phyloP scores from a whole-genome alignment of 2,113 vertebrate species.

The Phyllostomus discolor region DNA sequence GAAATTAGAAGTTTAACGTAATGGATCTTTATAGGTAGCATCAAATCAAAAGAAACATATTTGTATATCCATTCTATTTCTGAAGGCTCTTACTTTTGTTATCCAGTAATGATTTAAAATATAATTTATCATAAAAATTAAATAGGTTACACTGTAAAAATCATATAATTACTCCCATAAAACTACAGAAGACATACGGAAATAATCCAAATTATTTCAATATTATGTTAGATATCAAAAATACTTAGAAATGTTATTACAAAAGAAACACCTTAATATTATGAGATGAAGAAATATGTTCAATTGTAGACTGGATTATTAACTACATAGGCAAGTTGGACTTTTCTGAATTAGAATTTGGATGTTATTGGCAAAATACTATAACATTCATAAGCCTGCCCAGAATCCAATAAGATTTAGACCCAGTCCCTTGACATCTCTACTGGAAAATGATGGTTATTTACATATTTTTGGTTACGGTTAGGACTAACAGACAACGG shows the following conservation, averaged over 20 bases:
- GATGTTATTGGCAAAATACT: neutral
- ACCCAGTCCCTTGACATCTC: rapidly evolving
- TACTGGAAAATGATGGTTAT: neutral
- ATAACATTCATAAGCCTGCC: neutral
- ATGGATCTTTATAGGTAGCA: neutral
- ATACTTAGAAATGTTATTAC: neutral
- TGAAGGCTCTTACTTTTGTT: conserved; percentile 31
- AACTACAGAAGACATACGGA: no score
- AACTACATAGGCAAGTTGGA: neutral
- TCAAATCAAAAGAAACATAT: neutral
- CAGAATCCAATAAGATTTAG: neutral
- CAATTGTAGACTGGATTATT: neutral
- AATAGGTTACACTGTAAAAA: conserved; percentile 60
- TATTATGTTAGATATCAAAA: neutral
- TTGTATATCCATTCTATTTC: neutral
- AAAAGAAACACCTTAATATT: neutral
- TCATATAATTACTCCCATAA: conserved; percentile 60
- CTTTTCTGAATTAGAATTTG: conserved; percentile 24
- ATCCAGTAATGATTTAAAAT: neutral
- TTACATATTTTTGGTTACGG: neutral
- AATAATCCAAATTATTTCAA: neutral
- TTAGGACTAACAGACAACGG: neutral
- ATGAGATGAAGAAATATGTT: neutral
- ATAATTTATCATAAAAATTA: conserved; percentile 57
- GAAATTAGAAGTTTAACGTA: neutral